Conservation (phyloP, 2,888 invertebrate genomes). For the Rhimphoctona megacephalus region DNA sequence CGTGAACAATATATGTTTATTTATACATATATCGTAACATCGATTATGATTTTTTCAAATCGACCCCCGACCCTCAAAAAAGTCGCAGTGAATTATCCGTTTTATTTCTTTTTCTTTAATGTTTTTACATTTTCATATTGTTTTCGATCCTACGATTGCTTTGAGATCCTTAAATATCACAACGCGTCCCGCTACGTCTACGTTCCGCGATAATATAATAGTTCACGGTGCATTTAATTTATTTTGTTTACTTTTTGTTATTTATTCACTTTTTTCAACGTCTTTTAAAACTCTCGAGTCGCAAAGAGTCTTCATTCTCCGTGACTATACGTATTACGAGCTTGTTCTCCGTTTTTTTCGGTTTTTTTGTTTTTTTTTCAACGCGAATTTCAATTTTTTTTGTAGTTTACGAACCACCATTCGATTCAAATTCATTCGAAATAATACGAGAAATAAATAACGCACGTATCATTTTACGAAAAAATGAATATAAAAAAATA, state of each 20-base stretch:
- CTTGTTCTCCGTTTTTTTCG: conserved; percentile 6
- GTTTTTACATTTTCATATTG: conserved; percentile 32
- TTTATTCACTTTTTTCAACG: neutral
- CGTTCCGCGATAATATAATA: conserved; percentile 29
- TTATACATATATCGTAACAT: conserved; percentile 24
- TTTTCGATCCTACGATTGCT: conserved; percentile 76
- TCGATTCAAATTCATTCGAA: conserved; percentile 1
- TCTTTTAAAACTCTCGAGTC: conserved; percentile 18
- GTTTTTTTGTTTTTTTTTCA: conserved; percentile 12
- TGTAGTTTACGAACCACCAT: neutral
- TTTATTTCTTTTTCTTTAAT: neutral
- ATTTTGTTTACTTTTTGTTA: neutral
- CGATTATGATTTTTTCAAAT: conserved; percentile 39
- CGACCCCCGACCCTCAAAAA: conserved; percentile 34
- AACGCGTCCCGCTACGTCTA: conserved; percentile 72
- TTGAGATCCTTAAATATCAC: conserved; percentile 81
- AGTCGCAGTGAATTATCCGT: conserved; percentile 33
- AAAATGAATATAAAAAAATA: neutral
- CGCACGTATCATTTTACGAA: conserved; percentile 44
- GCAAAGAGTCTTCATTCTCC: conserved; percentile 31
- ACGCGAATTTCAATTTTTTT: neutral
- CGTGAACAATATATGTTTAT: conserved; percentile 42
- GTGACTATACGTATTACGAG: conserved; percentile 14
- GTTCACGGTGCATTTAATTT: conserved; percentile 38
- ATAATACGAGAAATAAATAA: conserved; percentile 57